A percentile compares a stretch with the other conserved stretches of the same genome.
Evolutionary conservation across 1,140 invertebrate genomes (phyloP).

Genomic region (Halesus radiatus): DNA sequence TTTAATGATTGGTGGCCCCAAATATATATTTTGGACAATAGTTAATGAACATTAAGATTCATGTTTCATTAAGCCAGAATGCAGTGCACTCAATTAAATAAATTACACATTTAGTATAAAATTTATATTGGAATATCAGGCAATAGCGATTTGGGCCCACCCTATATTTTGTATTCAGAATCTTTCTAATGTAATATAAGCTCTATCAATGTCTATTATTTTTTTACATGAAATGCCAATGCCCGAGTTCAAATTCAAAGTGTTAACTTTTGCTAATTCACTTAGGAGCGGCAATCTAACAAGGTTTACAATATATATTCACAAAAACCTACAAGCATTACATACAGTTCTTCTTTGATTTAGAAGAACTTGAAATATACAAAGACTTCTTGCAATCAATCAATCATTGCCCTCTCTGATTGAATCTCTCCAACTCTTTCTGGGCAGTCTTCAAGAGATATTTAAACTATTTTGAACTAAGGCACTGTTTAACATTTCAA

Average conservation of each 20-base stretch:
- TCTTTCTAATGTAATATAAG: background rate
- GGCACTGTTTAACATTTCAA: conserved; percentile 36
- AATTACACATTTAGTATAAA: background rate
- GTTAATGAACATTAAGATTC: background rate
- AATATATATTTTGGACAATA: conserved; percentile 8
- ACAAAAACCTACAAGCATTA: background rate
- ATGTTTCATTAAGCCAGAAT: background rate
- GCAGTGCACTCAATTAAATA: background rate
- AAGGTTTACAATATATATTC: background rate
- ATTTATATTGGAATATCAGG: background rate
- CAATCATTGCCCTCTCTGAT: background rate
- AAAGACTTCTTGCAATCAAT: background rate
- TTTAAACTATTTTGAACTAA: conserved; percentile 29
- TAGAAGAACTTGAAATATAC: background rate
- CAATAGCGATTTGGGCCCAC: conserved; percentile 8
- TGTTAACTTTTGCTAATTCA: conserved; percentile 1
- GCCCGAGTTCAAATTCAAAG: conserved; percentile 26
- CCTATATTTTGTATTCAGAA: background rate
- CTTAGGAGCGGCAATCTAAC: background rate
- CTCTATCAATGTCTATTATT: no score
- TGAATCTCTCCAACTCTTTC: background rate
- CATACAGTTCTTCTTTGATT: background rate
- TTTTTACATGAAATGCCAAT: conserved; percentile 24
- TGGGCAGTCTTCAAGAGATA: conserved; percentile 14
- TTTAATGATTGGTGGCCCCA: conserved; percentile 40